These are phyloP conservation scores for Sminthurinus aureus DNA, from an alignment of 2,888 invertebrate genomes.

Conservation along the genomic window DNA sequence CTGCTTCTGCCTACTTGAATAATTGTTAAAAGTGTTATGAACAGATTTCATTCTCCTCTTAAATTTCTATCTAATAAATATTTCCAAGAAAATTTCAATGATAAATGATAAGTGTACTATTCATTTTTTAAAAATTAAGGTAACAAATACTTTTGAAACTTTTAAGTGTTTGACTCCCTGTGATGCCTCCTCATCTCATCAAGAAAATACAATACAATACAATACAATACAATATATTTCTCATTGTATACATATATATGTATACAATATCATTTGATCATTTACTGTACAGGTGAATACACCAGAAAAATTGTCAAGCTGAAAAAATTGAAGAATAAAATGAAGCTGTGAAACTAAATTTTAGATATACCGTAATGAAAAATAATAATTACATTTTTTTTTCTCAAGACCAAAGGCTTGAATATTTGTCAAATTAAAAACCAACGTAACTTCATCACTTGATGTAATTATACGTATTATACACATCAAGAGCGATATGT, in stretches of 20 bases:
- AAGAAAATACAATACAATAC: too few relatives aligned
- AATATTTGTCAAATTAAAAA: too few relatives aligned
- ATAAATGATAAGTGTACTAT: neutral
- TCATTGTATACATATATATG: neutral
- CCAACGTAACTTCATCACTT: too few relatives aligned
- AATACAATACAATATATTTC: neutral
- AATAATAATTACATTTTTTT: too few relatives aligned
- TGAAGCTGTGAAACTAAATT: neutral
- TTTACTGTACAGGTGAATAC: neutral
- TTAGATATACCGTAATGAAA: neutral
- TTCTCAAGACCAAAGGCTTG: too few relatives aligned
- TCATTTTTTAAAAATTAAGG: neutral
- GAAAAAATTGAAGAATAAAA: neutral
- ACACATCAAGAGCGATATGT: neutral
- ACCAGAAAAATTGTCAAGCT: neutral
- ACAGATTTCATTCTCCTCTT: neutral
- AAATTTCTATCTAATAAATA: neutral
- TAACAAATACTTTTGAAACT: neutral
- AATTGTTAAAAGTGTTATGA: neutral
- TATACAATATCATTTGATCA: too few relatives aligned
- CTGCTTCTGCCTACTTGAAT: constrained; percentile 2
- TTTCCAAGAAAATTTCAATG: neutral
- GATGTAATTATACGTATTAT: too few relatives aligned
- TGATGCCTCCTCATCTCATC: neutral
- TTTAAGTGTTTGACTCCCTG: neutral